phyloP scores from a whole-genome alignment of 2,113 vertebrate species.

The Ondatra zibethicus region DNA sequence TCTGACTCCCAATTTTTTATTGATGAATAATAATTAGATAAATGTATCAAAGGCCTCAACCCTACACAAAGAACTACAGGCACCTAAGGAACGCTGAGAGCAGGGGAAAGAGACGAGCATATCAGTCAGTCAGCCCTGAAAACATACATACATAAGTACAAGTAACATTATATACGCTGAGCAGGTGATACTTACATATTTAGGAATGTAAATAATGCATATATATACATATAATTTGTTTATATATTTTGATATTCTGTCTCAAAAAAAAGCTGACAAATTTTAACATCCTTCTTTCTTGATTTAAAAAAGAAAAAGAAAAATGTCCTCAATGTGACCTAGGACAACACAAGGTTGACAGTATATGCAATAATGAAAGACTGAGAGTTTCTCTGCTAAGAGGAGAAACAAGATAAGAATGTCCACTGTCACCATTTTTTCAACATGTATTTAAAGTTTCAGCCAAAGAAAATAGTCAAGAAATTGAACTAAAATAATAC shows the following conservation, averaged over 20 bases:
- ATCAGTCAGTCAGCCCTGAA: background rate
- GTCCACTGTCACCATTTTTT: background rate
- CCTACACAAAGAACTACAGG: background rate
- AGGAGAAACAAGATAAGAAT: background rate
- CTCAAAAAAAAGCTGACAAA: background rate
- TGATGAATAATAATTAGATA: no score
- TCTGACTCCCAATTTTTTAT: no score
- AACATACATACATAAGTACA: background rate
- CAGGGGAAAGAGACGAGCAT: background rate
- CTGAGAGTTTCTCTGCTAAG: background rate
- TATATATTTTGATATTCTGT: background rate
- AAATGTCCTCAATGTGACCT: background rate
- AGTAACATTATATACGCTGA: background rate
- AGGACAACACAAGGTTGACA: background rate
- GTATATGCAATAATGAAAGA: background rate
- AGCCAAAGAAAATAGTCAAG: background rate
- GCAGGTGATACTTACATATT: background rate
- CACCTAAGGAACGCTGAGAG: background rate
- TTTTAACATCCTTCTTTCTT: background rate
- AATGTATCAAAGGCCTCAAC: background rate
- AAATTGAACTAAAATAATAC: background rate
- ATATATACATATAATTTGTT: background rate
- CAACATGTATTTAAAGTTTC: background rate
- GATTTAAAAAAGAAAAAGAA: background rate
- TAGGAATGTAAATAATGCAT: background rate